Percentiles rank a stretch among this genome's conserved stretches.
phyloP scores from a whole-genome alignment of 2,888 invertebrate genomes.

The Eilema caniola region DNA sequence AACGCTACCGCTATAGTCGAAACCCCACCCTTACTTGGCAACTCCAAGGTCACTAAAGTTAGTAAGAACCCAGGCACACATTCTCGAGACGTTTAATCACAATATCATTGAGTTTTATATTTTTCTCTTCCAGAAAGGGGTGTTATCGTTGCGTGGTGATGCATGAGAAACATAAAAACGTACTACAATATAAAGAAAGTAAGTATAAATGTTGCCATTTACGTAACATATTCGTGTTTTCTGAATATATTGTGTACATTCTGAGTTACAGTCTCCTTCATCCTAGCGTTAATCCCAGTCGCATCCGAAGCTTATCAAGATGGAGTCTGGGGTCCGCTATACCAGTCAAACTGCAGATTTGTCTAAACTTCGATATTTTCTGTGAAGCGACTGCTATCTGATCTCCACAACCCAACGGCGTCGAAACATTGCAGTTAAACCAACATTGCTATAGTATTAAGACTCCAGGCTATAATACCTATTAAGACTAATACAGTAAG shows the following conservation, averaged over 20 bases:
- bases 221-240: neutral
- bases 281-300: too few species aligned
- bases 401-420: too few species aligned
- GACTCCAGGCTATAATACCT: too few species aligned
- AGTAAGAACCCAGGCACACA: neutral
- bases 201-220: slow-evolving; percentile 84
- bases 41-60: neutral
- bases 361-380: too few species aligned
- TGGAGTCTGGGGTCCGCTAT: too few species aligned
- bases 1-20: neutral
- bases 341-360: too few species aligned
- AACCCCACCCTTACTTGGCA: neutral
- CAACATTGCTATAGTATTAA: too few species aligned
- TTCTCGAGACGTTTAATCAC: neutral
- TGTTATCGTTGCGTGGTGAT: slow-evolving; percentile 98
- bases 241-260: neutral
- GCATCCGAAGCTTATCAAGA: too few species aligned
- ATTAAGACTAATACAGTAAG: too few species aligned
- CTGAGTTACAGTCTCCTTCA: neutral
- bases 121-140: slow-evolving; percentile 90
- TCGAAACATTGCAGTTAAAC: too few species aligned
- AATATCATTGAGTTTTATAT: slow-evolving; percentile 12
- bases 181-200: slow-evolving; percentile 99
- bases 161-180: slow-evolving; percentile 97
- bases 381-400: too few species aligned